These are phyloP conservation scores for Rutpela maculata DNA, from an alignment of 2,888 invertebrate genomes.

Conservation along the genomic window DNA sequence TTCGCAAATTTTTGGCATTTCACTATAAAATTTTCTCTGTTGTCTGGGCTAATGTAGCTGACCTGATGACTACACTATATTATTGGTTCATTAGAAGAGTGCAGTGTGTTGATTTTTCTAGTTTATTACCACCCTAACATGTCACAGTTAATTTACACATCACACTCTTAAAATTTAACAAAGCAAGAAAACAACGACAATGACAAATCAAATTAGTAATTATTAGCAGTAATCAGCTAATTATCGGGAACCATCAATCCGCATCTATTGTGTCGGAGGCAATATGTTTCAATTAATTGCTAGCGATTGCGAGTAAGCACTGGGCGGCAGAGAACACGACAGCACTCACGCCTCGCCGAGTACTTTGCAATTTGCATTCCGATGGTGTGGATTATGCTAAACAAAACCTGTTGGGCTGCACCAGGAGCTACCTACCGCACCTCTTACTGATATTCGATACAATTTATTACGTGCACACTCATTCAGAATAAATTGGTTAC, in stretches of 20 bases:
- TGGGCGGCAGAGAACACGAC: conserved; percentile 55
- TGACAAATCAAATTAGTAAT: background rate
- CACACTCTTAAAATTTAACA: no score
- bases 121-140: no score
- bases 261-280: conserved; percentile 55
- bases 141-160: no score
- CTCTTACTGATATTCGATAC: conserved; percentile 20
- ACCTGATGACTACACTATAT: no score
- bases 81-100: no score
- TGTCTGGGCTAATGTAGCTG: no score
- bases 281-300: conserved; percentile 59
- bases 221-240: background rate
- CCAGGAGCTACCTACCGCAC: conserved; percentile 20
- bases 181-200: no score
- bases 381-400: conserved; percentile 36
- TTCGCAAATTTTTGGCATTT: no score
- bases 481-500: conserved; percentile 14
- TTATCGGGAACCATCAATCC: conserved; percentile 49
- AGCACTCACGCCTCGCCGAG: conserved; percentile 49
- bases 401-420: conserved; percentile 34
- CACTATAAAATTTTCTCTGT: no score
- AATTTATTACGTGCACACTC: conserved; percentile 25
- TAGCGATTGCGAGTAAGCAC: conserved; percentile 49
- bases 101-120: no score
- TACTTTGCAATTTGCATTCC: conserved; percentile 38